Percentiles rank a stretch among this genome's conserved stretches.
These are phyloP conservation scores for Rhopalosiphum nymphaeae DNA, from an alignment of 2,888 invertebrate species.

Conservation along the genomic window DNA sequence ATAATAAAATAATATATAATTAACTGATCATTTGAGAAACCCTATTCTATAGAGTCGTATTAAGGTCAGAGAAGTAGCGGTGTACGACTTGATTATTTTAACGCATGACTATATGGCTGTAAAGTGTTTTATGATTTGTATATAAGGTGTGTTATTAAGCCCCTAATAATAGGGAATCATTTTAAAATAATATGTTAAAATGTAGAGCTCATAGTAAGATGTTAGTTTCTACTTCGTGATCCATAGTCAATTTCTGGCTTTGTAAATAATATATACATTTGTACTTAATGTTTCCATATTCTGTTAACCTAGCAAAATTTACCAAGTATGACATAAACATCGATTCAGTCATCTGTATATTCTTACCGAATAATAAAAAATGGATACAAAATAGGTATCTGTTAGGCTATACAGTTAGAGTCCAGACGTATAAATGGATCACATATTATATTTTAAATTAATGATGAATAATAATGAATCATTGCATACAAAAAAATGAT, in stretches of 20 bases:
- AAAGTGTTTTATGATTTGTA: background rate
- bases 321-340: background rate
- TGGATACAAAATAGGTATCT: too few relatives aligned
- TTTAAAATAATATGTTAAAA: background rate
- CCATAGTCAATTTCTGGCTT: background rate
- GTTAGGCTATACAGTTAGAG: too few relatives aligned
- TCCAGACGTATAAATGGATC: too few relatives aligned
- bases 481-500: too few relatives aligned
- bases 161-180: background rate
- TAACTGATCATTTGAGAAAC: too few relatives aligned
- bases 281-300: background rate
- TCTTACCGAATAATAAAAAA: background rate
- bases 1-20: too few relatives aligned
- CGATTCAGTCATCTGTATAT: background rate
- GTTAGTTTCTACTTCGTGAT: background rate
- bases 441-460: too few relatives aligned
- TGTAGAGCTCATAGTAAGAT: background rate
- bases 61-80: background rate
- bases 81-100: background rate
- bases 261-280: background rate
- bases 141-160: background rate
- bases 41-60: background rate
- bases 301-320: background rate
- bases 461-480: too few relatives aligned
- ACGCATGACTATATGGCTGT: background rate